A percentile compares a stretch with the other conserved stretches of the same genome.
Evolutionary conservation across 2,888 invertebrate species (phyloP).

Genomic region (Oscheius sp.): DNA sequence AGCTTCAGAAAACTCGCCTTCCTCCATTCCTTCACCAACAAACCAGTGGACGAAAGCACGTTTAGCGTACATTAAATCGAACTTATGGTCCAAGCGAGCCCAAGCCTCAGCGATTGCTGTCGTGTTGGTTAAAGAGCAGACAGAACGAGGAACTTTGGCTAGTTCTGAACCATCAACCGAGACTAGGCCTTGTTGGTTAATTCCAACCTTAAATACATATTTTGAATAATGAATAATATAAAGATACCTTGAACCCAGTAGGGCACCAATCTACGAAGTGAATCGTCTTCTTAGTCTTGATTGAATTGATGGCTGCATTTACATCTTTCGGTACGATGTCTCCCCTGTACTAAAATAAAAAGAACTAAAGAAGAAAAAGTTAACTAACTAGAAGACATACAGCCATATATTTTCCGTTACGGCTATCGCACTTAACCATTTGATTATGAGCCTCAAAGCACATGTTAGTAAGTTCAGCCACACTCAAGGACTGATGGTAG

Average conservation of each 20-base stretch:
- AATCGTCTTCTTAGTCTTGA: slow-evolving; percentile 87
- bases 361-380: too few relatives aligned
- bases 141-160: slow-evolving; percentile 73
- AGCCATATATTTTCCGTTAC: slow-evolving; percentile 73
- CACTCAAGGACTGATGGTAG: slow-evolving; percentile 61
- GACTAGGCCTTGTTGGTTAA: slow-evolving; percentile 73
- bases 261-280: slow-evolving; percentile 81
- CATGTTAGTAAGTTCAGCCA: slow-evolving; percentile 86
- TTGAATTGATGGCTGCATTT: slow-evolving; percentile 89
- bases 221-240: neutral
- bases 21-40: slow-evolving; percentile 70
- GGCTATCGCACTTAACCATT: slow-evolving; percentile 87
- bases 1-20: slow-evolving; percentile 68
- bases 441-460: slow-evolving; percentile 86
- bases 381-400: slow-evolving; percentile 72
- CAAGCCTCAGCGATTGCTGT: slow-evolving; percentile 79
- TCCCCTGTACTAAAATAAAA: slow-evolving; percentile 76
- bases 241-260: slow-evolving; percentile 56
- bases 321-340: slow-evolving; percentile 93
- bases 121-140: slow-evolving; percentile 77
- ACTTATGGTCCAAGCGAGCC: slow-evolving; percentile 81
- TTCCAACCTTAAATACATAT: slow-evolving; percentile 56
- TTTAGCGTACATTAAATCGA: slow-evolving; percentile 78
- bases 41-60: slow-evolving; percentile 72
- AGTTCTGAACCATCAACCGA: slow-evolving; percentile 92